Conservation (phyloP, 2,113 vertebrate genomes). For the Psittacus erithacus region DNA sequence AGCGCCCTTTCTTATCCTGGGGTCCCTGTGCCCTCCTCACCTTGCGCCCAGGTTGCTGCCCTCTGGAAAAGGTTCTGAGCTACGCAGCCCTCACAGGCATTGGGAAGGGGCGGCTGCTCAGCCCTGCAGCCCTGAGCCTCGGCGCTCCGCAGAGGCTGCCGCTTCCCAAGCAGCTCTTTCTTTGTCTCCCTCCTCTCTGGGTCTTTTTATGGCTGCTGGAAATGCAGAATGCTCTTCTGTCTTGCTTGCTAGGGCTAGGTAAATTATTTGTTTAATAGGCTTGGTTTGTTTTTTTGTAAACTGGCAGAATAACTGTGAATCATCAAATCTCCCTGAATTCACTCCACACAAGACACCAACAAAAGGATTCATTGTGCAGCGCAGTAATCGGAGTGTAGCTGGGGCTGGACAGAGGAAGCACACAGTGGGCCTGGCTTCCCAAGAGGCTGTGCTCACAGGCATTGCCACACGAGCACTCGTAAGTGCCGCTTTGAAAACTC, state of each 20-base stretch:
- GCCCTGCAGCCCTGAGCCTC: neutral
- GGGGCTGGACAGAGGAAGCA: neutral
- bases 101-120: neutral
- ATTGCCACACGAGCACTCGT: accelerated
- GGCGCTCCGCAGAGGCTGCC: accelerated
- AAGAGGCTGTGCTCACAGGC: neutral
- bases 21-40: neutral
- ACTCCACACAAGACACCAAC: neutral
- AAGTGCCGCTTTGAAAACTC: accelerated
- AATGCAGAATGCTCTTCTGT: conserved; percentile 25
- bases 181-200: neutral
- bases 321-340: conserved; percentile 27
- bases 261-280: conserved; percentile 50
- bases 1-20: neutral
- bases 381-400: neutral
- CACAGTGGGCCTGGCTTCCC: neutral
- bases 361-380: conserved; percentile 29
- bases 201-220: neutral
- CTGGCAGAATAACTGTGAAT: conserved; percentile 36
- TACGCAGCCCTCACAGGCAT: neutral
- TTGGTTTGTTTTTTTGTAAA: neutral
- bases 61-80: neutral
- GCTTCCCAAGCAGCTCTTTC: neutral
- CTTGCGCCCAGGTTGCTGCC: neutral
- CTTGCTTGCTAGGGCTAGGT: neutral